Evolutionary conservation across 2,113 vertebrate genomes (phyloP), one percentile per base, ranked within the genome.

Genomic region (Paraplagusia blochii): DNA sequence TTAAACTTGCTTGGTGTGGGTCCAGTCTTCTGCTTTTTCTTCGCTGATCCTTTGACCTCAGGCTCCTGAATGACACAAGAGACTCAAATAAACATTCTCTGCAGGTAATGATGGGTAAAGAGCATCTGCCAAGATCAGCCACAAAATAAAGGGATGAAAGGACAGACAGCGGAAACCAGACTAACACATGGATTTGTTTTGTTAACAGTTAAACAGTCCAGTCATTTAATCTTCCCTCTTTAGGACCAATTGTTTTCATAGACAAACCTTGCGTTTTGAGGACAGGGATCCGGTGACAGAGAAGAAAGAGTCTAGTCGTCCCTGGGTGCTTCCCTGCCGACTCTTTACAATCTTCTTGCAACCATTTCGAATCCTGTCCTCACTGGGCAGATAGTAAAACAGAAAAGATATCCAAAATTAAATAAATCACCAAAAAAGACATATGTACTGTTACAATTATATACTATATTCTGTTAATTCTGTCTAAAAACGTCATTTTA

Each of bases 241-340:
- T 22, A 5, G 47, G 10, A 29, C 5, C 11, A 8, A 18, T 2
- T 1, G 8, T 42, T 46, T 46, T 35, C 9, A 11, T 44, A 8
- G 16, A 14, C 1, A 10, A 58, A 92, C 91, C 90, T 97, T 99
- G 62, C 95, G 93, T 69, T 98, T 99, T 0, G 95, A 97, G 0
- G 94, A 97, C 53, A 99, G 91, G 0, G 94, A 98, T 1, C 95
- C 96, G 0, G 96, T 98, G 64, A 98, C 91, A 19, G 92, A 92
- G 87, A 98, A 99, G 89, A 98, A 99, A 22, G 96, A 93, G 2
- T 99, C 97, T 14, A 98, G 88, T 2, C 97, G 87, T 43, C 95
- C 96, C 79, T 98, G 97, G 0, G 95, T 99, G 91, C 94, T 98
- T 8, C 94, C 95, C 73, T 97, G 95, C 12, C 95, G 84, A 79